These are phyloP conservation scores for Oxyteleia sp. DNA, from an alignment of 2,888 invertebrate species.

Conservation along the genomic window DNA sequence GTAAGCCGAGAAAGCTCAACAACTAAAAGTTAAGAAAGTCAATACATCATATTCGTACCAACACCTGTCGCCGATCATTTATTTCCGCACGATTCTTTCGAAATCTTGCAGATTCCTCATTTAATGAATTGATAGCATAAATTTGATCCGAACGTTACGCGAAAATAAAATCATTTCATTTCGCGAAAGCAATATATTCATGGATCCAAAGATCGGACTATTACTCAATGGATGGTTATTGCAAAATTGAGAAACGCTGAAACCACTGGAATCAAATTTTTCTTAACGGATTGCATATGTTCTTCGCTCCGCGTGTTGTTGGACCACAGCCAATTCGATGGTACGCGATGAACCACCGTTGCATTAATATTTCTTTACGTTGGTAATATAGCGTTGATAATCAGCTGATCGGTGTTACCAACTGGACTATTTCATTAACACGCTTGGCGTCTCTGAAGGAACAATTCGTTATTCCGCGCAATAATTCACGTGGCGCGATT, in stretches of 20 bases:
- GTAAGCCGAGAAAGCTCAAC: no score
- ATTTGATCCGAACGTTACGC: background rate
- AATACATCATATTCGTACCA: no score
- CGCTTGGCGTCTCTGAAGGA: no score
- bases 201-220: constrained; percentile 17
- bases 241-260: constrained; percentile 30
- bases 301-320: background rate
- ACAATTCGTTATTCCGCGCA: background rate
- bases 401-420: constrained; percentile 41
- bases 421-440: constrained; percentile 33
- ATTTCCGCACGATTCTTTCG: background rate
- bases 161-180: constrained; percentile 12
- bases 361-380: constrained; percentile 47
- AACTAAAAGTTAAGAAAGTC: no score
- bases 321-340: constrained; percentile 15
- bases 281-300: constrained; percentile 32
- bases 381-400: constrained; percentile 43
- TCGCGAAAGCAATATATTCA: constrained; percentile 33
- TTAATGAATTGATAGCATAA: background rate
- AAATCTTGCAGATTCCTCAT: background rate
- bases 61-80: background rate
- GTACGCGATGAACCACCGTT: constrained; percentile 28
- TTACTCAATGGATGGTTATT: constrained; percentile 38
- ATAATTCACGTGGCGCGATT: background rate
- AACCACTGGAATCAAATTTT: constrained; percentile 28